A percentile compares a stretch with the other conserved stretches of the same genome.
These are phyloP conservation scores for Apotomis betuletana DNA, from an alignment of 2,888 invertebrate species.

Conservation along the genomic window DNA sequence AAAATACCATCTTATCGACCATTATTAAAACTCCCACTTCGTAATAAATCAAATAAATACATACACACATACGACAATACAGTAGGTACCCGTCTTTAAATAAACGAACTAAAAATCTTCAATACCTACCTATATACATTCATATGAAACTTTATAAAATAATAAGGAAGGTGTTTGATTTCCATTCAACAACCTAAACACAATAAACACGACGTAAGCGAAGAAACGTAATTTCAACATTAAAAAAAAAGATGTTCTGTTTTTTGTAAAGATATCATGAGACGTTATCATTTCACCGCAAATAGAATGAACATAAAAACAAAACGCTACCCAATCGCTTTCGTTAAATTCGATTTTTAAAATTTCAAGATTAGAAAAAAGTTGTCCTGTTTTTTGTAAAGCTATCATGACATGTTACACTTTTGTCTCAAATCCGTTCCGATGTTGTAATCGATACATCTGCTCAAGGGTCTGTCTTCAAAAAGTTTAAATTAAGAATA, in stretches of 20 bases:
- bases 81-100: too few relatives aligned
- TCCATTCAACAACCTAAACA: too few relatives aligned
- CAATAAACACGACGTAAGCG: too few relatives aligned
- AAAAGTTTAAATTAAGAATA: slow-evolving; percentile 36
- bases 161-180: too few relatives aligned
- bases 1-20: too few relatives aligned
- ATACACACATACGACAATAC: too few relatives aligned
- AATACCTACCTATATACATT: too few relatives aligned
- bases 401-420: slow-evolving; percentile 50
- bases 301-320: slow-evolving; percentile 19
- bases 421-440: slow-evolving; percentile 56
- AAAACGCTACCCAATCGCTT: slow-evolving; percentile 13
- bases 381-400: slow-evolving; percentile 17
- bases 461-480: slow-evolving; percentile 47
- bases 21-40: too few relatives aligned
- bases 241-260: neutral
- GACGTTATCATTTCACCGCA: slow-evolving; percentile 1
- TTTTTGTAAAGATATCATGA: neutral
- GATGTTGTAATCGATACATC: slow-evolving; percentile 64
- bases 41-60: too few relatives aligned
- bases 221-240: too few relatives aligned
- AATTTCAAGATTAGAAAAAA: slow-evolving; percentile 9
- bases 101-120: too few relatives aligned
- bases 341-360: neutral
- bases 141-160: too few relatives aligned